Conservation (phyloP, 2,888 invertebrate species). For the Linnaemya tessellans region DNA sequence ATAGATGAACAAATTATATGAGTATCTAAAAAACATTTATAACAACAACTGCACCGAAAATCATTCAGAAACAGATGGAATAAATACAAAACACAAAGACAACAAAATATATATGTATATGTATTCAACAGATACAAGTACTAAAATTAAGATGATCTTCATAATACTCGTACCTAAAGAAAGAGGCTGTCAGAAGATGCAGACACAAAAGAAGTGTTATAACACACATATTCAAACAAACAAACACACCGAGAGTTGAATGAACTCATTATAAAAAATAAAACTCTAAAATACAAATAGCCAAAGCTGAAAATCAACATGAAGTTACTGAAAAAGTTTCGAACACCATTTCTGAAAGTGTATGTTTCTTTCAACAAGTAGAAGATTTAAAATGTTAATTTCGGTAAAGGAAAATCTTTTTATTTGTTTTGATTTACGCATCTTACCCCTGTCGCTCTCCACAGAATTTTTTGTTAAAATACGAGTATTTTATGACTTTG, state of each 20-base stretch:
- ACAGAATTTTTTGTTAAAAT: background rate
- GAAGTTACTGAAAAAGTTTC: background rate
- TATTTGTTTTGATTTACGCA: slow-evolving; percentile 34
- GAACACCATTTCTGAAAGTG: slow-evolving; percentile 23
- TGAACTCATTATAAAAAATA: slow-evolving; percentile 64
- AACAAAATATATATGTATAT: too few species aligned
- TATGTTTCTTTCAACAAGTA: slow-evolving; percentile 5
- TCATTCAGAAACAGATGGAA: slow-evolving; percentile 8
- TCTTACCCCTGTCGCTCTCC: background rate
- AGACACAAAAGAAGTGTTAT: slow-evolving; percentile 34
- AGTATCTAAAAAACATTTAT: slow-evolving; percentile 21
- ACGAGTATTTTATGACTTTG: background rate
- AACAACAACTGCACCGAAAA: slow-evolving; percentile 18
- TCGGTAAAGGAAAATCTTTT: background rate
- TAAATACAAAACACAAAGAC: background rate
- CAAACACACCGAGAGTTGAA: slow-evolving; percentile 41
- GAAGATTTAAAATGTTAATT: slow-evolving; percentile 40
- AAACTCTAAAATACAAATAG: slow-evolving; percentile 4
- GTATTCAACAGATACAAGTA: slow-evolving; percentile 46
- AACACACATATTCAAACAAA: background rate
- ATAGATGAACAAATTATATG: slow-evolving; percentile 30
- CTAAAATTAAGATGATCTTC: slow-evolving; percentile 63
- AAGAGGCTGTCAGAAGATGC: slow-evolving; percentile 31
- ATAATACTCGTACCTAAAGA: slow-evolving; percentile 1
- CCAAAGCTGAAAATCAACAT: slow-evolving; percentile 1